Percentiles rank a stretch among this genome's conserved stretches.
phyloP scores from a whole-genome alignment of 1,140 invertebrate genomes.

The Geopemphigus sp. region DNA sequence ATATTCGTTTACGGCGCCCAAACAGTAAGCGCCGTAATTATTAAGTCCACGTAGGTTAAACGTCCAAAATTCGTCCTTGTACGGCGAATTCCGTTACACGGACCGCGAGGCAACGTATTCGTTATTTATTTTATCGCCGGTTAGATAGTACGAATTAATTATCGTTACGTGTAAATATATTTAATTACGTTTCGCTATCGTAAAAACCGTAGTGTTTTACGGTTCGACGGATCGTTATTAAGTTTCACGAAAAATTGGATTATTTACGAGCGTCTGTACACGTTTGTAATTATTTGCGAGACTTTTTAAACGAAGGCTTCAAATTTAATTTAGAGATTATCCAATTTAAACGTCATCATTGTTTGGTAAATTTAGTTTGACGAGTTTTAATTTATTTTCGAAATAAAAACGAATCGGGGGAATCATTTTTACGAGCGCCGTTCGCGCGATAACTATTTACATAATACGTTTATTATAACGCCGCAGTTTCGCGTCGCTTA shows the following conservation, averaged over 20 bases:
- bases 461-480: too few relatives aligned
- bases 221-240: background rate
- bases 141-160: background rate
- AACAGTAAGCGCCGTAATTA: too few relatives aligned
- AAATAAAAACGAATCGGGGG: background rate
- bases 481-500: too few relatives aligned
- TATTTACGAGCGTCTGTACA: background rate
- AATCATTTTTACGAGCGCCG: background rate
- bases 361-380: background rate
- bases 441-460: too few relatives aligned
- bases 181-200: too few relatives aligned
- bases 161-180: too few relatives aligned
- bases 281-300: background rate
- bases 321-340: constrained; percentile 3
- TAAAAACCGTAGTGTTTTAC: background rate
- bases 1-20: too few relatives aligned
- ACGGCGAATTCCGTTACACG: too few relatives aligned
- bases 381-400: background rate
- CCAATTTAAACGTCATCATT: background rate
- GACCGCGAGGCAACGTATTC: too few relatives aligned
- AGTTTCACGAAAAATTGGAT: background rate
- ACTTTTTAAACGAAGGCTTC: background rate
- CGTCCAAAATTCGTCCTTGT: too few relatives aligned
- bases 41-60: too few relatives aligned
- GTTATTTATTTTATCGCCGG: too few relatives aligned